phyloP scores from a whole-genome alignment of 2,888 invertebrate species.

The Willowsia nigromaculata region DNA sequence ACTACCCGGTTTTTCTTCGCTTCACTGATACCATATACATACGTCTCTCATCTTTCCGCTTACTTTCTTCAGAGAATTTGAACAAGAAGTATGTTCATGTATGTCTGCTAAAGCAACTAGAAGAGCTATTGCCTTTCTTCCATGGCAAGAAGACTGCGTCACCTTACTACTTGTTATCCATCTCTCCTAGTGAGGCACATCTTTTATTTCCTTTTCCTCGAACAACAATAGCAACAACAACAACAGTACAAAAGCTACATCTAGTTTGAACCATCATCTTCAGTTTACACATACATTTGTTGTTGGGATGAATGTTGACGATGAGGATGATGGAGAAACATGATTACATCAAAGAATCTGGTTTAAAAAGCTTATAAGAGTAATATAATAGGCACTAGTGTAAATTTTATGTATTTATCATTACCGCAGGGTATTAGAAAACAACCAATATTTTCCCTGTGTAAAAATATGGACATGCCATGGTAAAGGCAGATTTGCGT shows the following conservation, averaged over 20 bases:
- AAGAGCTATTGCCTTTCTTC: slow-evolving; percentile 13
- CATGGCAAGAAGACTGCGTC: not conserved
- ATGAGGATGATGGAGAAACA: not conserved
- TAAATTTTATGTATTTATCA: not conserved
- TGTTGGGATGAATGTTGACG: not conserved
- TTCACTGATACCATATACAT: slow-evolving; percentile 8
- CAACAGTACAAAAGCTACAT: not conserved
- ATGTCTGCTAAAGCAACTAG: slow-evolving; percentile 14
- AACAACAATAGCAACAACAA: not conserved
- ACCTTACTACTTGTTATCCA: slow-evolving; percentile 33
- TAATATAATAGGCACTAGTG: not conserved
- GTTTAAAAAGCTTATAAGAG: not conserved
- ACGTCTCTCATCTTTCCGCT: slow-evolving; percentile 36
- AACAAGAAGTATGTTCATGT: too few species aligned
- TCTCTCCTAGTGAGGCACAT: not conserved
- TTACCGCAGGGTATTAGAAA: not conserved
- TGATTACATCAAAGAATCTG: not conserved
- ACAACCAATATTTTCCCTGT: not conserved
- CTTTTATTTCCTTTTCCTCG: not conserved
- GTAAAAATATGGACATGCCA: not conserved
- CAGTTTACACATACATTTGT: not conserved
- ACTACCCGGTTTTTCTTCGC: not conserved
- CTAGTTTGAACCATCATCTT: not conserved
- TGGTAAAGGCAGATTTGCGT: not conserved
- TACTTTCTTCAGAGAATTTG: slow-evolving; percentile 33